These are phyloP conservation scores for Anabas testudineus DNA, from an alignment of 2,797 vertebrate species.

Conservation along the genomic window DNA sequence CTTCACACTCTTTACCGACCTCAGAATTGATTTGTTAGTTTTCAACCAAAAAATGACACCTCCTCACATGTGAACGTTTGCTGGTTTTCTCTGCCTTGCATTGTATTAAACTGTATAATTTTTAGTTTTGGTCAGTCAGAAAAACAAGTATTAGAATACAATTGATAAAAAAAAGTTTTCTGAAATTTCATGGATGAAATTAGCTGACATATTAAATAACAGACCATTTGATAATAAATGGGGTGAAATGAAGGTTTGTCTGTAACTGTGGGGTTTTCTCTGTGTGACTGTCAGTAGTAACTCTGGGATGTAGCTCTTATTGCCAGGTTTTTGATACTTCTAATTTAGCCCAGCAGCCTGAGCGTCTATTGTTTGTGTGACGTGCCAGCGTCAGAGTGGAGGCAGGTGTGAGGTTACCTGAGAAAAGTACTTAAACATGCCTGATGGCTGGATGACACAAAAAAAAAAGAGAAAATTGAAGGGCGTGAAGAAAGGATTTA, in stretches of 20 bases:
- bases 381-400: conserved; percentile 33
- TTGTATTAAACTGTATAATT: not conserved
- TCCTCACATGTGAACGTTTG: not conserved
- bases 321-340: conserved; percentile 8
- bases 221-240: no score
- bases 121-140: not conserved
- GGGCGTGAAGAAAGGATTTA: conserved; percentile 14
- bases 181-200: no score
- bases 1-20: no score
- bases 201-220: no score
- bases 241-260: no score
- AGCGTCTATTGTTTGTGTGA: conserved; percentile 37
- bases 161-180: no score
- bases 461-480: conserved; percentile 29
- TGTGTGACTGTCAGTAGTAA: not conserved
- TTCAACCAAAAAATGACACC: no score
- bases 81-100: not conserved
- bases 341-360: conserved; percentile 8
- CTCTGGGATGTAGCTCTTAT: conserved; percentile 4
- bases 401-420: conserved; percentile 65
- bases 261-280: no score
- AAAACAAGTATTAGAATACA: no score
- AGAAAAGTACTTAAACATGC: conserved; percentile 65
- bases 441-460: conserved; percentile 36
- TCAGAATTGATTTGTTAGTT: no score